A percentile compares a stretch with the other conserved stretches of the same genome.
Conservation (phyloP, 2,797 vertebrate genomes). For the Chelon labrosus region DNA sequence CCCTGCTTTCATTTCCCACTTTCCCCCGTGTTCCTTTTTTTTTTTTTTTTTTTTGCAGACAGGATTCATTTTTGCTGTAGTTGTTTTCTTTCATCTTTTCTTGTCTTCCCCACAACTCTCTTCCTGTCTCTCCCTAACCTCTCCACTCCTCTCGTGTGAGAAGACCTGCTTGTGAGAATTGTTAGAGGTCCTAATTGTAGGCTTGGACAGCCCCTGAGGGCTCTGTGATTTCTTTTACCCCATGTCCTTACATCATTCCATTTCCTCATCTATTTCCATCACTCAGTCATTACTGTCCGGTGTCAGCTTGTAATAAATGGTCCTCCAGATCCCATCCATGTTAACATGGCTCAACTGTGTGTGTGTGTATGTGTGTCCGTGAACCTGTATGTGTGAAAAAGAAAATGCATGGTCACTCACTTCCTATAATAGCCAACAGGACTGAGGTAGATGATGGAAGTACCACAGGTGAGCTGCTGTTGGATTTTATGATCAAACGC, state of each 20-base stretch:
- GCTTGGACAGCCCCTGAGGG: constrained; percentile 23
- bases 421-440: constrained; percentile 6
- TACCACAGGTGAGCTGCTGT: constrained; percentile 13
- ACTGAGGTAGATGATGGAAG: constrained; percentile 7
- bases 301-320: constrained; percentile 61
- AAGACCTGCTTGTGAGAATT: constrained; percentile 27
- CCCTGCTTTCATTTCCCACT: constrained; percentile 21
- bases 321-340: constrained; percentile 47
- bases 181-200: constrained; percentile 37
- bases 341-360: constrained; percentile 35
- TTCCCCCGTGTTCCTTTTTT: constrained; percentile 17
- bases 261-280: constrained; percentile 63
- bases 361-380: constrained; percentile 2
- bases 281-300: constrained; percentile 60
- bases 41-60: constrained; percentile 13
- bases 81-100: constrained; percentile 55
- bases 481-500: constrained; percentile 24
- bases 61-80: constrained; percentile 39
- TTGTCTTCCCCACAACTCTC: background rate
- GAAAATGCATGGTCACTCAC: constrained; percentile 12
- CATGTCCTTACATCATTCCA: constrained; percentile 36
- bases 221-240: constrained; percentile 7
- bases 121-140: background rate
- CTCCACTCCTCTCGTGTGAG: constrained; percentile 5
- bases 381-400: background rate